phyloP scores from a whole-genome alignment of 2,113 vertebrate genomes.

The Paracanthobrama guichenoti region DNA sequence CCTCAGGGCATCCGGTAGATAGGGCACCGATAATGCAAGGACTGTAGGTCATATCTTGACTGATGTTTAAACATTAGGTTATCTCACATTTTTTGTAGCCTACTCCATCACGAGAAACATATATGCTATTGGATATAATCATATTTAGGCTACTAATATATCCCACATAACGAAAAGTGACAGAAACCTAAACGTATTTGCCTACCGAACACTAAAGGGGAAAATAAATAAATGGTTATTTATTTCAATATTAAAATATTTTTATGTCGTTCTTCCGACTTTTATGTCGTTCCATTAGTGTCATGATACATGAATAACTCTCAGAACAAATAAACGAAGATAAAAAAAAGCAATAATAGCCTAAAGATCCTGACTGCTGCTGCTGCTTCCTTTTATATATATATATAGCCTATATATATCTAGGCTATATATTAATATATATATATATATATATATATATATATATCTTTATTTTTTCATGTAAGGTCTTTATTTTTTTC shows the following conservation, averaged over 20 bases:
- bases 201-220: neutral
- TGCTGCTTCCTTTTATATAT: neutral
- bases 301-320: neutral
- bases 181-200: neutral
- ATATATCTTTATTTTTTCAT: too few species aligned
- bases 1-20: slow-evolving; percentile 58
- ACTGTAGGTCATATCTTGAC: neutral
- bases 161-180: neutral
- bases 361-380: neutral
- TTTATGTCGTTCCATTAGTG: neutral
- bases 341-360: neutral
- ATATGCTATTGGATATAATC: neutral
- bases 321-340: neutral
- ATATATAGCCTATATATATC: too few species aligned
- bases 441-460: too few species aligned
- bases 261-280: neutral
- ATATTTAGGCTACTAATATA: neutral
- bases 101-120: slow-evolving; percentile 9
- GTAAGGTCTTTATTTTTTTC: neutral
- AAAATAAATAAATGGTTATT: too few species aligned
- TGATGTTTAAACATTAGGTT: neutral
- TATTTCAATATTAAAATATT: neutral
- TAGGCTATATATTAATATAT: too few species aligned
- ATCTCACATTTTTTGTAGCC: neutral
- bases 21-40: slow-evolving; percentile 49